phyloP scores from a whole-genome alignment of 2,797 vertebrate species.

The Echiichthys vipera region DNA sequence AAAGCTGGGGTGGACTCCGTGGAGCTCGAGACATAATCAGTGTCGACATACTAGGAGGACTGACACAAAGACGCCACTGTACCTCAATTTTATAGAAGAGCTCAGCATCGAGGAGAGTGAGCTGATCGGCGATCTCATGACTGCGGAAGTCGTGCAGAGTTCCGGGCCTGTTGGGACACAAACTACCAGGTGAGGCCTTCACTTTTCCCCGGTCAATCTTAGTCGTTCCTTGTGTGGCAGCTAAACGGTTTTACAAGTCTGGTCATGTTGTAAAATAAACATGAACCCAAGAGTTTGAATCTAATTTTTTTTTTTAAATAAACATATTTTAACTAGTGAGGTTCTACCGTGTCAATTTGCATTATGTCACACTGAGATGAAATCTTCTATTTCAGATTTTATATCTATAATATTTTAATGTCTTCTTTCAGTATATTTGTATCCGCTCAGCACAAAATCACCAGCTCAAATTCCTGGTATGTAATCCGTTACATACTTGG shows the following conservation, averaged over 20 bases:
- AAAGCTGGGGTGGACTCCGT: neutral
- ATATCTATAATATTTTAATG: no score
- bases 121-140: slow-evolving; percentile 97
- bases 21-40: neutral
- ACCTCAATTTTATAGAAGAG: slow-evolving; percentile 99
- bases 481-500: no score
- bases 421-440: no score
- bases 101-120: slow-evolving; percentile 96
- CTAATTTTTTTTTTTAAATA: neutral
- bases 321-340: no score
- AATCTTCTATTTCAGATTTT: no score
- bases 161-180: slow-evolving; percentile 88
- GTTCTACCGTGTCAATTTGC: no score
- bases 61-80: neutral
- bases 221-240: neutral
- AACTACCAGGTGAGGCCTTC: neutral
- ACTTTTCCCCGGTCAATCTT: neutral
- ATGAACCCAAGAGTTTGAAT: neutral
- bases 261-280: neutral
- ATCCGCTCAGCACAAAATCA: no score
- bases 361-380: neutral
- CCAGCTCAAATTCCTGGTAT: no score
- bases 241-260: neutral
- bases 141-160: slow-evolving; percentile 98
- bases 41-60: neutral